Percentiles rank a stretch among this genome's conserved stretches.
Evolutionary conservation across 2,888 invertebrate species (phyloP).

Genomic region (Stenodera caucasica): DNA sequence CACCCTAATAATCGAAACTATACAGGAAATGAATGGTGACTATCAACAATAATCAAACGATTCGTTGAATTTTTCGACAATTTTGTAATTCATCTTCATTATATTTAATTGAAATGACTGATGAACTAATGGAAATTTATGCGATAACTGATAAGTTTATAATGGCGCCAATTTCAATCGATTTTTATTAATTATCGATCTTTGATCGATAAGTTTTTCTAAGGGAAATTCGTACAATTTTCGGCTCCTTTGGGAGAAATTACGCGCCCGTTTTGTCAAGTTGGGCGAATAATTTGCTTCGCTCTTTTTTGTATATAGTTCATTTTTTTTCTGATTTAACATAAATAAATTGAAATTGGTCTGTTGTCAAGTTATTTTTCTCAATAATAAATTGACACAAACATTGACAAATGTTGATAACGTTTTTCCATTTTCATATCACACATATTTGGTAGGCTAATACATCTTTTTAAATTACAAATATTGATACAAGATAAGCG

Average conservation of each 20-base stretch:
- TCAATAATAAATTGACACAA: constrained; percentile 33
- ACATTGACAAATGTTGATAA: constrained; percentile 36
- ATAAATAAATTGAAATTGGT: constrained; percentile 18
- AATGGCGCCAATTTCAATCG: no score
- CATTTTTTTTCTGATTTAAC: constrained; percentile 10
- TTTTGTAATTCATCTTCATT: constrained; percentile 49
- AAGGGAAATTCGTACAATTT: no score
- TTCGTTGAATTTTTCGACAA: no score
- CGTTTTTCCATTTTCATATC: constrained; percentile 30
- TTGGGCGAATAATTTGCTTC: no score
- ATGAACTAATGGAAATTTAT: constrained; percentile 38
- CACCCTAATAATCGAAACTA: no score
- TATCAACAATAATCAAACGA: no score
- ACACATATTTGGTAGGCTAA: constrained; percentile 41
- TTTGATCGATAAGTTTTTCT: no score
- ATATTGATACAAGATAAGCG: constrained; percentile 58
- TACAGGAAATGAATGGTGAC: no score
- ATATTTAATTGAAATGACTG: constrained; percentile 44
- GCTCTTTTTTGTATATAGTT: no score
- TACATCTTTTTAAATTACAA: constrained; percentile 55
- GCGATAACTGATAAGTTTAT: constrained; percentile 19
- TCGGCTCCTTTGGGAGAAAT: no score
- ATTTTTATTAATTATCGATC: no score
- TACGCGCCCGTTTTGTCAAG: no score
- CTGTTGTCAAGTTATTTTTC: constrained; percentile 16